Percentiles rank a stretch among this genome's conserved stretches.
These are phyloP conservation scores for Xiphophorus hellerii DNA, from an alignment of 2,113 vertebrate genomes.

Conservation along the genomic window DNA sequence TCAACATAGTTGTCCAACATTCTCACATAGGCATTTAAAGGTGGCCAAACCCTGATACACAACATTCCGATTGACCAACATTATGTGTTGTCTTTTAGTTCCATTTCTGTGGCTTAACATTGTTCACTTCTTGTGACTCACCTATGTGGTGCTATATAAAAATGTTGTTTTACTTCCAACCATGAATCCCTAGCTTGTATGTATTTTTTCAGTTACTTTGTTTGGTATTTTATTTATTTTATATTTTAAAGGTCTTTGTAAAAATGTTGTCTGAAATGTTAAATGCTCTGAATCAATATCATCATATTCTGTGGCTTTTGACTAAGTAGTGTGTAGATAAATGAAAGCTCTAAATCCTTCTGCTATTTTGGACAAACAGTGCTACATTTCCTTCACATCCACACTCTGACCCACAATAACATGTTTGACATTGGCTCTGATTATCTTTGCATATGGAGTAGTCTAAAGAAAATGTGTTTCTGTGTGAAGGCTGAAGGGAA, in stretches of 20 bases:
- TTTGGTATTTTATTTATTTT: too few relatives aligned
- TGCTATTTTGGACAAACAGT: background rate
- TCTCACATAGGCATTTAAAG: too few relatives aligned
- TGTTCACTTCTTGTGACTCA: too few relatives aligned
- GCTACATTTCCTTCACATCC: background rate
- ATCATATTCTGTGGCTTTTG: background rate
- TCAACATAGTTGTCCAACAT: too few relatives aligned
- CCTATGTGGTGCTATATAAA: too few relatives aligned
- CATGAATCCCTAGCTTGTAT: too few relatives aligned
- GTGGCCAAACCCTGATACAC: too few relatives aligned
- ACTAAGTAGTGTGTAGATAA: background rate
- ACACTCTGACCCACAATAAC: constrained; percentile 4
- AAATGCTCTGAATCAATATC: background rate
- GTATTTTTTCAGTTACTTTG: too few relatives aligned
- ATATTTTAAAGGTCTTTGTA: background rate
- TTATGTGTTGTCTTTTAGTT: too few relatives aligned
- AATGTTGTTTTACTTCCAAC: too few relatives aligned
- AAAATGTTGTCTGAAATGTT: background rate
- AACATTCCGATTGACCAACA: too few relatives aligned
- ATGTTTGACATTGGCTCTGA: constrained; percentile 11
- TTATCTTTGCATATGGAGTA: background rate
- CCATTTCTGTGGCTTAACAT: too few relatives aligned
- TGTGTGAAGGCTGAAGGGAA: constrained; percentile 49
- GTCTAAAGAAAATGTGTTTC: constrained; percentile 26
- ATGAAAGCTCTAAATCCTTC: background rate